A percentile compares a stretch with the other conserved stretches of the same genome.
phyloP scores from a whole-genome alignment of 2,113 vertebrate species.

The Corapipo altera region DNA sequence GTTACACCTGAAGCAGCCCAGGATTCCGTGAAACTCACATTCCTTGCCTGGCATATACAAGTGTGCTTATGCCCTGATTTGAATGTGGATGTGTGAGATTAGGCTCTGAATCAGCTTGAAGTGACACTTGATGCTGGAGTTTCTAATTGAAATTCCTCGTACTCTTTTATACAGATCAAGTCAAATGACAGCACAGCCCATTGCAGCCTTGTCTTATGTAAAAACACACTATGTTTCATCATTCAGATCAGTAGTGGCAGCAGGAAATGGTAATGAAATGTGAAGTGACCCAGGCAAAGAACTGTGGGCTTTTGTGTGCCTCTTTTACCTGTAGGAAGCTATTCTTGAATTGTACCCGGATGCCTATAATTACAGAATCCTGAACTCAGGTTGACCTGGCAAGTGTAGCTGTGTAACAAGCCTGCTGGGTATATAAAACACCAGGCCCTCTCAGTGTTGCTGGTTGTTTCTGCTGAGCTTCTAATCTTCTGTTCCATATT shows the following conservation, averaged over 20 bases:
- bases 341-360: background rate
- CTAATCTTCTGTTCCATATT: background rate
- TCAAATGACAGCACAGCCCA: background rate
- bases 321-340: background rate
- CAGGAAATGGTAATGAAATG: background rate
- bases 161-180: constrained; percentile 2
- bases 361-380: background rate
- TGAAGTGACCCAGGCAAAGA: background rate
- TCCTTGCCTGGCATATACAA: background rate
- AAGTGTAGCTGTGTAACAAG: background rate
- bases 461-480: background rate
- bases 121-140: background rate
- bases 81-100: constrained; percentile 1
- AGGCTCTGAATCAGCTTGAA: constrained; percentile 39
- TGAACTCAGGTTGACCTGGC: constrained; percentile 6
- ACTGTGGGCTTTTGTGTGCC: background rate
- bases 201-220: constrained; percentile 17
- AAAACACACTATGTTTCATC: constrained; percentile 4
- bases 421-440: background rate
- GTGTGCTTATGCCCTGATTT: background rate
- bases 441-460: background rate
- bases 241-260: background rate
- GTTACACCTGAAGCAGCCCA: background rate
- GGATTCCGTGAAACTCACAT: accelerated
- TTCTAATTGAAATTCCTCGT: constrained; percentile 44